Percentiles rank a stretch among this genome's conserved stretches.
These are phyloP conservation scores for Eulacestoma nigropectus DNA, from an alignment of 2,113 vertebrate genomes.

Conservation along the genomic window DNA sequence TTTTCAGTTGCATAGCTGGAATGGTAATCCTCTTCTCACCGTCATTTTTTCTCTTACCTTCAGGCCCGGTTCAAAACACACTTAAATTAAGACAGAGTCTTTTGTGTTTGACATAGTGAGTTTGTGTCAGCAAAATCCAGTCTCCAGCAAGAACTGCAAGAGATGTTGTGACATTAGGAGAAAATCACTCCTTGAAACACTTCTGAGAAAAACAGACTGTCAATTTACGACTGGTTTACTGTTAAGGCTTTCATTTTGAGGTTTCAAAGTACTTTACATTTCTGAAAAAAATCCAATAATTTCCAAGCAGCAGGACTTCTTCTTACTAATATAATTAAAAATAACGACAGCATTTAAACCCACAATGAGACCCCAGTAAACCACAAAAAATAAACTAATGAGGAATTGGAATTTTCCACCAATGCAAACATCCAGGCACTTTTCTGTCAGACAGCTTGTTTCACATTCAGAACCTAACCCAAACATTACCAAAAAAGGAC, in stretches of 20 bases:
- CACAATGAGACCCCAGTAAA: not conserved
- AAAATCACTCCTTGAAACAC: not conserved
- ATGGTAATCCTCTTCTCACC: not conserved
- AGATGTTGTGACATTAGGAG: not conserved
- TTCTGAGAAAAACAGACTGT: not conserved
- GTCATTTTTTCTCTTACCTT: not conserved
- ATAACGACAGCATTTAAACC: not conserved
- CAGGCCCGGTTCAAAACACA: not conserved
- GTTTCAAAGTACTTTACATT: not conserved
- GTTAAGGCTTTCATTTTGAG: not conserved
- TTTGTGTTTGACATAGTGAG: not conserved
- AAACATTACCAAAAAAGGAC: constrained; percentile 25
- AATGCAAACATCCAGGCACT: not conserved
- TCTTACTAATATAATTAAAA: not conserved
- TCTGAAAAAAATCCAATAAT: not conserved
- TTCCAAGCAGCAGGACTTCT: not conserved
- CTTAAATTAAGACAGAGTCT: not conserved
- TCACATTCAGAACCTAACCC: not conserved
- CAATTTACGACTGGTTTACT: rapidly evolving
- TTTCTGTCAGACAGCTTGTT: not conserved
- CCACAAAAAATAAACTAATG: not conserved
- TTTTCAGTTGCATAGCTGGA: not conserved
- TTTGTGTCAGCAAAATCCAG: not conserved
- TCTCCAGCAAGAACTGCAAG: not conserved
- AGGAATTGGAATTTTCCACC: not conserved